These are phyloP conservation scores for Wiebesia pumilae DNA, from an alignment of 1,140 invertebrate species.

Conservation along the genomic window DNA sequence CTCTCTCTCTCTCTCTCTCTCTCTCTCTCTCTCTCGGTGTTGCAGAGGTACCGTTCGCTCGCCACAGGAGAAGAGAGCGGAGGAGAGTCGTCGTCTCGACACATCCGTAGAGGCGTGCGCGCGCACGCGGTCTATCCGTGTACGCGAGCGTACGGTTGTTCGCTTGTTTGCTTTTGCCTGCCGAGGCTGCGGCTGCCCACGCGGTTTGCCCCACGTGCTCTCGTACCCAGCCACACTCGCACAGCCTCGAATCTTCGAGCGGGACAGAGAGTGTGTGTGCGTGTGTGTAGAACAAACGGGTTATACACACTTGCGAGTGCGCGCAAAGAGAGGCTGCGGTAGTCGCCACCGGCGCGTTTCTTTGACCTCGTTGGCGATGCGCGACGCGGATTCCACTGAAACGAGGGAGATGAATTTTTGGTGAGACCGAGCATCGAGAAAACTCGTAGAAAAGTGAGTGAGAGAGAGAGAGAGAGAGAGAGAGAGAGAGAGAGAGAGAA, in stretches of 20 bases:
- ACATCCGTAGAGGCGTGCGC: too few relatives aligned
- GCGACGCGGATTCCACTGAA: background rate
- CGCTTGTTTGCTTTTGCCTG: background rate
- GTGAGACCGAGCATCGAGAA: too few relatives aligned
- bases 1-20: slow-evolving; percentile 53
- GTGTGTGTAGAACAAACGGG: too few relatives aligned
- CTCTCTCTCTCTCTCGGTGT: slow-evolving; percentile 32
- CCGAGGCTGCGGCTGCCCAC: background rate
- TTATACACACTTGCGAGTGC: too few relatives aligned
- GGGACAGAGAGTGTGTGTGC: too few relatives aligned
- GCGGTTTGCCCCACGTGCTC: slow-evolving; percentile 13
- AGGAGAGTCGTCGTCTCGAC: background rate
- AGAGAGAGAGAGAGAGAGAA: too few relatives aligned
- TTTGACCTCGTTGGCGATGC: slow-evolving; percentile 33
- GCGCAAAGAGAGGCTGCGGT: background rate
- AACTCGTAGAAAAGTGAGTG: too few relatives aligned
- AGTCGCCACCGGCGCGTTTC: slow-evolving; percentile 22
- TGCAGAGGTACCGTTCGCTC: slow-evolving; percentile 54
- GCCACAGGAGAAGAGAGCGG: background rate
- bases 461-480: too few relatives aligned
- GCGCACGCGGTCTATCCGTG: background rate
- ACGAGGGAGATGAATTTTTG: slow-evolving; percentile 18
- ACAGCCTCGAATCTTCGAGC: too few relatives aligned
- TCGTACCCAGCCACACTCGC: background rate
- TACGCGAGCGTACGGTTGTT: background rate